Conservation (phyloP, 2,888 invertebrate species). For the Odontocerum albicorne region DNA sequence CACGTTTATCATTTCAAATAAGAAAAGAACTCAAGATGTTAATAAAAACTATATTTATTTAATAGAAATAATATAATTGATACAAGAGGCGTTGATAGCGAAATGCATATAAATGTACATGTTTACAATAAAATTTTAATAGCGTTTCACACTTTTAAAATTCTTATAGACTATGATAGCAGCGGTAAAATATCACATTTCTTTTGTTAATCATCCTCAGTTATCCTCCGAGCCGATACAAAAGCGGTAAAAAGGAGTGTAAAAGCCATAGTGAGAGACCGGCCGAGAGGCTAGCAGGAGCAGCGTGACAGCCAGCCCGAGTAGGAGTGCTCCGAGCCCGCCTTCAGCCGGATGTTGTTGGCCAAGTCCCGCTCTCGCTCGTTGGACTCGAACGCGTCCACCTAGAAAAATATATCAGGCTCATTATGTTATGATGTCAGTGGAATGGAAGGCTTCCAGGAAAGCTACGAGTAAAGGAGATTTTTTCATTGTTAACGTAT, state of each 20-base stretch:
- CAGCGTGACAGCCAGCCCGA: slow-evolving; percentile 23
- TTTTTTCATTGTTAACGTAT: no score
- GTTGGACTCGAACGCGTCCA: slow-evolving; percentile 49
- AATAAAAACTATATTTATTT: slow-evolving; percentile 30
- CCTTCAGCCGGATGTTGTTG: slow-evolving; percentile 40
- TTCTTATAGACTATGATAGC: slow-evolving; percentile 32
- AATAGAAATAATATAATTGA: slow-evolving; percentile 27
- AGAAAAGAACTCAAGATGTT: no score
- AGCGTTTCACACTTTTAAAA: slow-evolving; percentile 34
- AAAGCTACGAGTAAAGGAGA: no score
- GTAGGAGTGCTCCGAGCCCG: slow-evolving; percentile 21
- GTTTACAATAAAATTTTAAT: slow-evolving; percentile 24
- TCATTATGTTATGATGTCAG: no score
- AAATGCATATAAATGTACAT: slow-evolving; percentile 30
- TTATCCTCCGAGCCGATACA: slow-evolving; percentile 17
- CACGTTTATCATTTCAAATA: no score
- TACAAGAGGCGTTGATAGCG: slow-evolving; percentile 30
- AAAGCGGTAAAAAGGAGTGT: slow-evolving; percentile 20
- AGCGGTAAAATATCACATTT: slow-evolving; percentile 36
- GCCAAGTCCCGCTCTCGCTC: slow-evolving; percentile 44
- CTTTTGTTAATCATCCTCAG: slow-evolving; percentile 20
- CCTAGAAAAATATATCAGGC: no score
- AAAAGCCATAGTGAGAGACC: slow-evolving; percentile 6
- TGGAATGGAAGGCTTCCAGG: no score
- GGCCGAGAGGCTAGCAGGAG: slow-evolving; percentile 20